Evolutionary conservation across 1,140 invertebrate species (phyloP), one percentile per base, ranked within the genome.

Genomic region (Drosophila lacertosa): DNA sequence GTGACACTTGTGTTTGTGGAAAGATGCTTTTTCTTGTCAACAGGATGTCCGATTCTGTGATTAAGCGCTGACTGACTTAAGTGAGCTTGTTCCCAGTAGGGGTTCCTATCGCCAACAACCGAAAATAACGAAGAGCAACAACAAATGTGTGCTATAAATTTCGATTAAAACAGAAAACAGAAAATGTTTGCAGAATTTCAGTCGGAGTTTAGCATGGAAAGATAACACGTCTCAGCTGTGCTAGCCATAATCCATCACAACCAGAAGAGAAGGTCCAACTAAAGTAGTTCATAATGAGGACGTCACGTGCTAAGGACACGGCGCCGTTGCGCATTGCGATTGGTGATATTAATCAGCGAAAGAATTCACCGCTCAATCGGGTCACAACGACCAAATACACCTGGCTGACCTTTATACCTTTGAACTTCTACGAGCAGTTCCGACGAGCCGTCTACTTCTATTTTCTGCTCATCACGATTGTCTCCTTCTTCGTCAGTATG

Each of bases 341-440:
- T 18, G 77, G 82, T 0, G 11, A 59, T 15, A 16, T 2, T 0
- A 35, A 59, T 4, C 48, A 24, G 2, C 18, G 15, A 1, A 62
- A 59, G 37, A 48, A 47, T 1, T 3, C 15, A 4, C 40, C 51
- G 16, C 59, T 75, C 0, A 95, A 95, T 82, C 93, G 92, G 16
- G 93, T 95, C 47, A 92, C 92, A 37, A 94, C 94, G 0, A 94
- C 93, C 22, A 95, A 94, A 93, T 97, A 97, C 82, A 96, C 95
- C 3, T 33, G 95, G 65, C 94, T 95, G 86, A 96, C 94, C 74
- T 97, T 97, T 81, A 47, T 97, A 16, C 96, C 96, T 7, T 95
- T 96, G 89, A 97, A 97, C 92, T 90, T 97, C 16, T 94, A 94
- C 74, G 96, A 97, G 75, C 97, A 97, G 91, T 97, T 97, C 83